phyloP scores from a whole-genome alignment of 2,888 invertebrate genomes.

The Heliconius erato region DNA sequence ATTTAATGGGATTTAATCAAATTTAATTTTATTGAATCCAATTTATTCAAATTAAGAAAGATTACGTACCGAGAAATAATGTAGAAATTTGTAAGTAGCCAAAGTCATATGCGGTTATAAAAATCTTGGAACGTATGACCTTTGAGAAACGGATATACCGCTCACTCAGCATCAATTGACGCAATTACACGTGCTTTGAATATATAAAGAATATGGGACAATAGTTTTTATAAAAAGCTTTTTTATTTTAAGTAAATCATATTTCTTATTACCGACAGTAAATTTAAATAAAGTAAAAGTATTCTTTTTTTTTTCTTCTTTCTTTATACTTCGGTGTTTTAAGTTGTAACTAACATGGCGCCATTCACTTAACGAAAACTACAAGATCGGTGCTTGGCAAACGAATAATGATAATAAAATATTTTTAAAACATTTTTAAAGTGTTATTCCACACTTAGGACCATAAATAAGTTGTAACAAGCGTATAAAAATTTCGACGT shows the following conservation, averaged over 20 bases:
- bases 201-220: constrained; percentile 19
- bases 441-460: too few species aligned
- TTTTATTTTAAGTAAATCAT: neutral
- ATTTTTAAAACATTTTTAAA: too few species aligned
- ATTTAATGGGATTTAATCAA: neutral
- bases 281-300: neutral
- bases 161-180: constrained; percentile 43
- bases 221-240: neutral
- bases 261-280: neutral
- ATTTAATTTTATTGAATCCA: too few species aligned
- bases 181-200: constrained; percentile 35
- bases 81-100: constrained; percentile 35
- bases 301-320: neutral
- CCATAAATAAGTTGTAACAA: too few species aligned
- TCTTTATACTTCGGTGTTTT: neutral
- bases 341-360: neutral
- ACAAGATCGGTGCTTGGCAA: too few species aligned
- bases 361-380: too few species aligned
- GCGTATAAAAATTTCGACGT: too few species aligned
- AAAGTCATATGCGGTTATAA: constrained; percentile 36
- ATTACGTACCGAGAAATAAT: constrained; percentile 47
- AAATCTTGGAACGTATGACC: constrained; percentile 49
- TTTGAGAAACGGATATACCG: constrained; percentile 49
- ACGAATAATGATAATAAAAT: too few species aligned
- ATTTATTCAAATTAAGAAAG: constrained; percentile 15